phyloP scores from a whole-genome alignment of 1,140 invertebrate genomes.

The Drosophila carrolli region DNA sequence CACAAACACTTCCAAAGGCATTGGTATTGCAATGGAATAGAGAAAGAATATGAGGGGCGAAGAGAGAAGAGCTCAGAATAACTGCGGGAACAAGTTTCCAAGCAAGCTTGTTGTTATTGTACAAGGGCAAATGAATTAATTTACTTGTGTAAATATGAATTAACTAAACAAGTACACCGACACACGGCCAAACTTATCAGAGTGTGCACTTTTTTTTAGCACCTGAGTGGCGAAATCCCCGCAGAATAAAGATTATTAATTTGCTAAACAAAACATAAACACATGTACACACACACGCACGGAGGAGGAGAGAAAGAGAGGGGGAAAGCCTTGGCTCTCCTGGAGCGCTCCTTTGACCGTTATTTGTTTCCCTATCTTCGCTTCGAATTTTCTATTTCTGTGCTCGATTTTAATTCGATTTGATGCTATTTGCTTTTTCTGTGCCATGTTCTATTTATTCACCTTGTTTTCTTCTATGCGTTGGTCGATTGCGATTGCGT shows the following conservation, averaged over 20 bases:
- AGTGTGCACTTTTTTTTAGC: constrained; percentile 57
- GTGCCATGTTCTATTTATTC: constrained; percentile 70
- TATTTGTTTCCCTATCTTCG: neutral
- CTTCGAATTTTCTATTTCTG: constrained; percentile 31
- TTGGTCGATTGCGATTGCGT: constrained; percentile 48
- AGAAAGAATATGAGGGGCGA: constrained; percentile 17
- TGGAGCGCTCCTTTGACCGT: constrained; percentile 38
- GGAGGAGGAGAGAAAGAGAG: constrained; percentile 2
- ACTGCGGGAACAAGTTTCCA: constrained; percentile 41
- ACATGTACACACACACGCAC: constrained; percentile 39
- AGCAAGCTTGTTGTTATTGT: constrained; percentile 53
- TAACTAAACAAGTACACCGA: constrained; percentile 61
- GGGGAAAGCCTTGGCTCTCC: constrained; percentile 35
- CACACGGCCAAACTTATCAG: constrained; percentile 32
- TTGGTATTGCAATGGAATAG: constrained; percentile 35
- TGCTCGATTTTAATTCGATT: constrained; percentile 54
- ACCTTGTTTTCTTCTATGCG: constrained; percentile 70
- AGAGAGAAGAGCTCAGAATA: neutral
- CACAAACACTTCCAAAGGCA: constrained; percentile 6
- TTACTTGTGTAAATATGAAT: constrained; percentile 67
- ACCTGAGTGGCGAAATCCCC: constrained; percentile 51
- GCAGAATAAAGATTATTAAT: constrained; percentile 62
- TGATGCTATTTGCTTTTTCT: constrained; percentile 36
- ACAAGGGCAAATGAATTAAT: constrained; percentile 76
- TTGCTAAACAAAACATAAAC: constrained; percentile 76